phyloP scores from a whole-genome alignment of 2,888 invertebrate species.

The Hypercompe scribonia region DNA sequence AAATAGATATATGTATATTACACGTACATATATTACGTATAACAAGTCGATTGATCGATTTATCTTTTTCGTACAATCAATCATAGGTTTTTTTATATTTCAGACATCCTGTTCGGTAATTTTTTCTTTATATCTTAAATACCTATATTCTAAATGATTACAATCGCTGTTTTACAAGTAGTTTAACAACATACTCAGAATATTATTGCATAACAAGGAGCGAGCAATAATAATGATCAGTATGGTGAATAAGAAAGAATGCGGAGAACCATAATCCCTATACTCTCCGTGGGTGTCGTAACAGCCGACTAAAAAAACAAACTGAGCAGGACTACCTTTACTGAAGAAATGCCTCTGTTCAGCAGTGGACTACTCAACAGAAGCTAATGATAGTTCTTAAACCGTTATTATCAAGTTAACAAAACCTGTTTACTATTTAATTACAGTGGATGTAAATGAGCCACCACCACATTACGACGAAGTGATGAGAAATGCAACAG shows the following conservation, averaged over 20 bases:
- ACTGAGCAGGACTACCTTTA: too few relatives aligned
- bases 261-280: too few relatives aligned
- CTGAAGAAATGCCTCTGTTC: too few relatives aligned
- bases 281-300: too few relatives aligned
- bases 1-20: background rate
- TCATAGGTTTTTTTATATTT: background rate
- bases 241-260: too few relatives aligned
- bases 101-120: background rate
- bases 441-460: background rate
- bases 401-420: background rate
- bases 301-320: too few relatives aligned
- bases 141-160: background rate
- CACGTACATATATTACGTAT: background rate
- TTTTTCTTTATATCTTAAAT: background rate
- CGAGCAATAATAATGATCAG: too few relatives aligned
- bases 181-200: background rate
- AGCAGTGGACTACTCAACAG: too few relatives aligned
- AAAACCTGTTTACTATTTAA: background rate
- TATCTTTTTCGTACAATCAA: background rate
- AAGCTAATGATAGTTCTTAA: too few relatives aligned
- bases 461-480: slow-evolving; percentile 2
- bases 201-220: too few relatives aligned
- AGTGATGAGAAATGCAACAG: background rate
- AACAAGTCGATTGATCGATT: background rate
- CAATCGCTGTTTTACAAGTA: background rate